Evolutionary conservation across 2,888 invertebrate species (phyloP), one percentile per base, ranked within the genome.

Genomic region (Danaus chrysippus): DNA sequence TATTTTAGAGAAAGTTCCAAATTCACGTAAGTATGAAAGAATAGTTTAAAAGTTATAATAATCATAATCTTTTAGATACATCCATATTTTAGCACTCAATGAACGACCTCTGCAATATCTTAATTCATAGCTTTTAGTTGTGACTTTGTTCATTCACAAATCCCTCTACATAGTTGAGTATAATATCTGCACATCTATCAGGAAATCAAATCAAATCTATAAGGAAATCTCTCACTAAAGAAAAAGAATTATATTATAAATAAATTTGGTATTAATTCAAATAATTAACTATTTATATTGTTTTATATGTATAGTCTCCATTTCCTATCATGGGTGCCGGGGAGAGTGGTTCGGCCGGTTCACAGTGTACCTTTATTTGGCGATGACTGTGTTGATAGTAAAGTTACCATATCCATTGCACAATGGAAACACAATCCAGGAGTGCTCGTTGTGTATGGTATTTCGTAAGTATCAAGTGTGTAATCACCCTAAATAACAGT

Each of bases 351-450:
- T 52, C 79, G 80, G 43, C 82, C 82, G 0, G 88, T 88, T 8
- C 93, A 92, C 73, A 91, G 92, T 65, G 92, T 92, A 41, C 92
- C 93, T 10, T 77, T 93, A 42, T 93, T 93, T 63, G 93, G 93
- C 44, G 93, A 93, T 69, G 93, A 93, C 72, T 87, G 87, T 56
- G 92, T 93, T 12, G 93, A 93, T 71, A 92, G 92, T 76, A 87
- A 92, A 41, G 92, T 93, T 56, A 87, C 87, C 44, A 92, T 93
- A 58, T 93, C 92, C 19, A 93, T 93, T 91, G 92, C 93, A 10
- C 93, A 93, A 72, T 93, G 93, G 93, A 92, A 91, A 64, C 91
- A 92, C 70, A 92, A 93, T 72, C 91, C 92, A 44, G 87, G 84
- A 10, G 91, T 93, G 12, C 79, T 93, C 42, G 92, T 93, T 57